phyloP scores from a whole-genome alignment of 2,113 vertebrate species.

The Chunga burmeisteri region DNA sequence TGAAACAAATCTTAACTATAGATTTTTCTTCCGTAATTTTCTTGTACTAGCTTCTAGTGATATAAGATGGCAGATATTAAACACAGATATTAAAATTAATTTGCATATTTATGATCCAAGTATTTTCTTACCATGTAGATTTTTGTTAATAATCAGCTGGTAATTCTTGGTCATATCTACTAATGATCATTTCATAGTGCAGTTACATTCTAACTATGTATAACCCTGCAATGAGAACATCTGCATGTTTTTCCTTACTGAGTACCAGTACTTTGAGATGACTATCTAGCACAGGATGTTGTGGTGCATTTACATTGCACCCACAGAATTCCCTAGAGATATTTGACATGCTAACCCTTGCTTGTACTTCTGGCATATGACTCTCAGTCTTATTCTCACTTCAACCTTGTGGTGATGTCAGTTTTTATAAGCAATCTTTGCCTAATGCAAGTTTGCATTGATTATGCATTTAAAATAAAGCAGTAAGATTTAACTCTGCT shows the following conservation, averaged over 20 bases:
- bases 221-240: neutral
- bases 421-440: neutral
- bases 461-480: neutral
- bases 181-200: neutral
- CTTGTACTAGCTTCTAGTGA: neutral
- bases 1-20: neutral
- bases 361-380: neutral
- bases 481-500: neutral
- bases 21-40: neutral
- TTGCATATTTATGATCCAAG: neutral
- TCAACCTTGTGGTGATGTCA: neutral
- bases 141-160: neutral
- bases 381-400: neutral
- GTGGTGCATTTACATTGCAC: neutral
- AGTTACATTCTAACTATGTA: neutral
- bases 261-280: neutral
- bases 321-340: neutral
- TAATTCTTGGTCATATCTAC: neutral
- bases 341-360: neutral
- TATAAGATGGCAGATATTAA: neutral
- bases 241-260: neutral
- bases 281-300: neutral
- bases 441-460: neutral
- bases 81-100: neutral
- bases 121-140: neutral